Percentiles rank a stretch among this genome's conserved stretches.
Conservation (phyloP, 2,113 vertebrate species). For the Myrmecophaga tridactyla region DNA sequence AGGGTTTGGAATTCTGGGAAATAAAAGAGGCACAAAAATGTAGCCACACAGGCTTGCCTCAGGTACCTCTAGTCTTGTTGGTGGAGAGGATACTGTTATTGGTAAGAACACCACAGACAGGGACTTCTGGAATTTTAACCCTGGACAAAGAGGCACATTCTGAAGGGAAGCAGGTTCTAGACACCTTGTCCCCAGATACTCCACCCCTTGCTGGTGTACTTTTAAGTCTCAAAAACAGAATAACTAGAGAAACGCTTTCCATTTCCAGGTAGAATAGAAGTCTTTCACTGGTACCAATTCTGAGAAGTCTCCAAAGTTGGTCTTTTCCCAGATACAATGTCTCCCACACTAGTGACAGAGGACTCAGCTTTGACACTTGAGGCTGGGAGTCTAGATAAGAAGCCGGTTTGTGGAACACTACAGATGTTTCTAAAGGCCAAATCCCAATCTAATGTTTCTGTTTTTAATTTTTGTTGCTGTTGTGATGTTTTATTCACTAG, state of each 20-base stretch:
- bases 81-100: neutral
- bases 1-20: neutral
- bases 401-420: neutral
- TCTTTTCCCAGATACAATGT: neutral
- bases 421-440: neutral
- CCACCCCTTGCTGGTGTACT: neutral
- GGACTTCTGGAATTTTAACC: neutral
- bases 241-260: neutral
- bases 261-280: neutral
- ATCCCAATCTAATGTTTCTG: neutral
- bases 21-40: neutral
- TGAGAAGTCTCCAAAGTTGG: neutral
- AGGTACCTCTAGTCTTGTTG: neutral
- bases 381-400: neutral
- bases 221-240: neutral
- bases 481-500: neutral
- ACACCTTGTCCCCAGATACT: neutral
- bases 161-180: neutral
- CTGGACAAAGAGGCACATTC: neutral
- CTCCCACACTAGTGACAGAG: neutral
- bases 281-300: neutral
- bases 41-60: neutral
- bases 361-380: neutral
- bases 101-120: neutral
- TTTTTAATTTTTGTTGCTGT: neutral